Evolutionary conservation across 1,140 invertebrate genomes (phyloP).

Genomic region (Drosophila oshimai): DNA sequence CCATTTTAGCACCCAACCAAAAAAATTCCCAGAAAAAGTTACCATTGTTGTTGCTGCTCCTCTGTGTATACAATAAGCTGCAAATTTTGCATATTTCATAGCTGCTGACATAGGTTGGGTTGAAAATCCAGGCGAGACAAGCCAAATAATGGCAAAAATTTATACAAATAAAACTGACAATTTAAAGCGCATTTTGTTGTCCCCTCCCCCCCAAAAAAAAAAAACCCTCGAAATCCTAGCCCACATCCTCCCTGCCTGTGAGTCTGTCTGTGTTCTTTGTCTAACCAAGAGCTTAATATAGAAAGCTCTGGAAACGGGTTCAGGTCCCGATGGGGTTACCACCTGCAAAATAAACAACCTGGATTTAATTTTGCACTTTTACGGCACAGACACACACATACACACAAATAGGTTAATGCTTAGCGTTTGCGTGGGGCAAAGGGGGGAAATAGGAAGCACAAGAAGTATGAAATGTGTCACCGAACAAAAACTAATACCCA

Average conservation of each 20-base stretch:
- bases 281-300: constrained; percentile 55
- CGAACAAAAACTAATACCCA: constrained; percentile 5
- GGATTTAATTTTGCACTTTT: constrained; percentile 75
- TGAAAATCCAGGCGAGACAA: constrained; percentile 46
- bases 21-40: constrained; percentile 5
- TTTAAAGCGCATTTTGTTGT: constrained; percentile 56
- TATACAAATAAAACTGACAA: constrained; percentile 78
- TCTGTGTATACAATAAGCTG: constrained; percentile 59
- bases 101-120: constrained; percentile 54
- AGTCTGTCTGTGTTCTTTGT: constrained; percentile 39
- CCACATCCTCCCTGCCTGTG: background rate
- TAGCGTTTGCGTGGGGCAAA: background rate
- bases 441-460: background rate
- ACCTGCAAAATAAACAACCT: constrained; percentile 58
- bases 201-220: no score
- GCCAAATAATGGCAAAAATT: constrained; percentile 74
- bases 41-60: constrained; percentile 3
- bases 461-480: constrained; percentile 38
- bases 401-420: constrained; percentile 18
- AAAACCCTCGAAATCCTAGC: background rate
- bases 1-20: constrained; percentile 14
- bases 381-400: constrained; percentile 19
- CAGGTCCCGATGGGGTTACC: constrained; percentile 54
- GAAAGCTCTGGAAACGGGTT: constrained; percentile 33
- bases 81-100: constrained; percentile 79